A percentile compares a stretch with the other conserved stretches of the same genome.
Conservation (phyloP, 53 echinoderm and acorn worm genomes). For the Paracentrotus lividus region DNA sequence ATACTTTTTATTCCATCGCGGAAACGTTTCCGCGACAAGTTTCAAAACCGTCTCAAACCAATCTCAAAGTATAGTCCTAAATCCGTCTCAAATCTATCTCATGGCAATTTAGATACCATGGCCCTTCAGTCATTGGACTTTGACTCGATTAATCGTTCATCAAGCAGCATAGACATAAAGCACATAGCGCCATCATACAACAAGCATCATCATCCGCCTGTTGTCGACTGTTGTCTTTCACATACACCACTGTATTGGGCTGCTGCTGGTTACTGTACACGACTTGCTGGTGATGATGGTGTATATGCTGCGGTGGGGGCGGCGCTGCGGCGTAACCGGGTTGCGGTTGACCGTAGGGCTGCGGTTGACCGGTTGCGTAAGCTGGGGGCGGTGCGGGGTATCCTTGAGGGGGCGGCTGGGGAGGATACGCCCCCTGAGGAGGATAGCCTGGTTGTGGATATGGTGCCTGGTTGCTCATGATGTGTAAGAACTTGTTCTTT, state of each 20-base stretch:
- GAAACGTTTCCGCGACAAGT: no score
- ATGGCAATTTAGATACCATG: no score
- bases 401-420: slow-evolving; percentile 1
- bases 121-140: not conserved
- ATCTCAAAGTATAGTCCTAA: no score
- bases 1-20: no score
- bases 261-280: slow-evolving; percentile 46
- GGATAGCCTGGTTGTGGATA: slow-evolving; percentile 21
- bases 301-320: slow-evolving; percentile 30
- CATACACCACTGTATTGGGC: slow-evolving; percentile 71
- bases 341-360: slow-evolving; percentile 7
- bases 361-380: slow-evolving; percentile 3
- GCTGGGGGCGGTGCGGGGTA: slow-evolving; percentile 19
- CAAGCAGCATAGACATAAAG: slow-evolving; percentile 82
- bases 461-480: not conserved
- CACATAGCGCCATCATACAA: slow-evolving; percentile 82
- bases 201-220: slow-evolving; percentile 73
- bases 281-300: slow-evolving; percentile 25
- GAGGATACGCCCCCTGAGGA: slow-evolving; percentile 42
- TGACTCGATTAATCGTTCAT: slow-evolving; percentile 62
- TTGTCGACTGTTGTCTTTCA: slow-evolving; percentile 61
- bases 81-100: no score
- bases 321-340: not conserved
- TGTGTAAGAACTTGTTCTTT: not conserved
- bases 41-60: no score